phyloP scores from a whole-genome alignment of 2,113 vertebrate genomes.

The Anser cygnoides region DNA sequence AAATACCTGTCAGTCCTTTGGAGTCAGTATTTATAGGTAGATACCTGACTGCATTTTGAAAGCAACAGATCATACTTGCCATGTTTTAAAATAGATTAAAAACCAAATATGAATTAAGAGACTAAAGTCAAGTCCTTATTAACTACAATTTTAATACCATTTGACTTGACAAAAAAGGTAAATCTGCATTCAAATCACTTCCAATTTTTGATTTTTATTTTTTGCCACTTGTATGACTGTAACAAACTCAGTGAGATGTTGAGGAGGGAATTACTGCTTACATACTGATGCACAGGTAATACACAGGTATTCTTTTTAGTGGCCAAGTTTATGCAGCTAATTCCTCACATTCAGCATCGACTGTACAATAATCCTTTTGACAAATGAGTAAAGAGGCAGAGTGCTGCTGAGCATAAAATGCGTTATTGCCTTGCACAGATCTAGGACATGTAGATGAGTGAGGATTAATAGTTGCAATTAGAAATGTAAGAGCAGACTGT shows the following conservation, averaged over 20 bases:
- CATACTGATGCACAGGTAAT: conserved; percentile 3
- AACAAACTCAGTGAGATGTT: neutral
- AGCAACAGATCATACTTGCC: neutral
- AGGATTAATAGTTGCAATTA: conserved; percentile 69
- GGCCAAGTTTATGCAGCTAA: conserved; percentile 33
- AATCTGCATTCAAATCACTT: neutral
- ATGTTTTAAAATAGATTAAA: neutral
- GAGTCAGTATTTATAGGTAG: neutral
- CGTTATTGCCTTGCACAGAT: conserved; percentile 47
- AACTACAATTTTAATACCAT: conserved; percentile 11
- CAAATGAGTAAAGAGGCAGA: conserved; percentile 55
- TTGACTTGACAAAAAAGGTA: conserved; percentile 2
- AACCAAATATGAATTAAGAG: neutral
- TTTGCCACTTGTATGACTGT: neutral
- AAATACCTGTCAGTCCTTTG: neutral
- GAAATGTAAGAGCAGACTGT: conserved; percentile 21
- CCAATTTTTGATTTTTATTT: neutral
- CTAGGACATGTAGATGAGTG: conserved; percentile 44
- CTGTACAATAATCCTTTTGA: conserved; percentile 47
- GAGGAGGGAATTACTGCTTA: neutral
- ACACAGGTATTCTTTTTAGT: neutral
- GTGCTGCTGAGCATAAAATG: conserved; percentile 62
- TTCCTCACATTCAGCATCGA: conserved; percentile 19
- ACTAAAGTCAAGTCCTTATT: conserved; percentile 1
- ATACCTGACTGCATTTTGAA: neutral